Evolutionary conservation across 2,888 invertebrate species (phyloP), one percentile per base, ranked within the genome.

Genomic region (Malacosoma neustria): DNA sequence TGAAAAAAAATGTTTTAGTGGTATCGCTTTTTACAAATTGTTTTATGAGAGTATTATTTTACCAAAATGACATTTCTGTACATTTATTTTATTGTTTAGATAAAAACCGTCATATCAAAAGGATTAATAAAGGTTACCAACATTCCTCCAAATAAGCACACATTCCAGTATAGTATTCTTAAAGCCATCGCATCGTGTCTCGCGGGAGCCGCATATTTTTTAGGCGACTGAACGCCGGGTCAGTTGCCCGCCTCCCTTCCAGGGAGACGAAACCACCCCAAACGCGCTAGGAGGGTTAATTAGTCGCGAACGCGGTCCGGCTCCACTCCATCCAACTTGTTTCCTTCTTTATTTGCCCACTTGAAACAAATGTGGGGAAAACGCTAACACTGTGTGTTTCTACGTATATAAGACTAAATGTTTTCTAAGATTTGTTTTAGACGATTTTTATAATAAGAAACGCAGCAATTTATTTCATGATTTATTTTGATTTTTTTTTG

Each of bases 341-440:
- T 80, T 81, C 70, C 72, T 79, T 82, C 82, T 82, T 82, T 84
- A 82, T 84, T 84, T 81, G 72, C 72, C 67, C 75, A 72, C 81
- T 82, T 79, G 77, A 72, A 81, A 82, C 80, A 77, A 79, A 84
- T 79, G 81, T 79, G 70, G 70, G 57, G 57, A 47, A 22, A 51
- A 50, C 49, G 54, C 48, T 50, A 51, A 57, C 57, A 57, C 45
- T 45, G 38, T 33, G 37, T 36, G 30, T 36, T 33, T 34, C 22
- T 22, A 22, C 5, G 5, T 22, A 22, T 22, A 22, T 22, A 22
- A 22, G 5, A 22, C 36, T 29, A 30, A n/a, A n/a, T n/a, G n/a
- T n/a, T n/a, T n/a, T n/a, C n/a, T n/a, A n/a, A n/a, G n/a, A n/a
- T n/a, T n/a, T n/a, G n/a, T n/a, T n/a, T n/a, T n/a, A n/a, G n/a